phyloP scores from a whole-genome alignment of 2,113 vertebrate genomes.

The Danio rerio region GRCz12tu NC_133189.1:5541001-5541500 shows the following conservation, averaged over 20 bases:
- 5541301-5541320: constrained; percentile 18
- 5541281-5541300: background rate
- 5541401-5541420: constrained; percentile 15
- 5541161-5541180: constrained; percentile 58
- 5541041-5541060: no score
- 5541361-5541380: constrained; percentile 19
- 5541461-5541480: background rate
- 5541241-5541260: constrained; percentile 48
- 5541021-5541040: no score
- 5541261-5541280: background rate
- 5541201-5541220: constrained; percentile 68
- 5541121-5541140: constrained; percentile 37
- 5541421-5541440: background rate
- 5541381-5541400: constrained; percentile 13
- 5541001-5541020: no score
- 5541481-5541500: background rate
- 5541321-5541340: constrained; percentile 11
- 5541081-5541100: constrained; percentile 22
- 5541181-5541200: constrained; percentile 71
- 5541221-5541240: constrained; percentile 60
- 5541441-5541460: constrained; percentile 6
- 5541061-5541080: background rate
- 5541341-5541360: constrained; percentile 23
- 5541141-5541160: constrained; percentile 15
- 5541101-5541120: constrained; percentile 29